phyloP scores from a whole-genome alignment of 1,140 invertebrate species.

The Lucilia sericata region DNA sequence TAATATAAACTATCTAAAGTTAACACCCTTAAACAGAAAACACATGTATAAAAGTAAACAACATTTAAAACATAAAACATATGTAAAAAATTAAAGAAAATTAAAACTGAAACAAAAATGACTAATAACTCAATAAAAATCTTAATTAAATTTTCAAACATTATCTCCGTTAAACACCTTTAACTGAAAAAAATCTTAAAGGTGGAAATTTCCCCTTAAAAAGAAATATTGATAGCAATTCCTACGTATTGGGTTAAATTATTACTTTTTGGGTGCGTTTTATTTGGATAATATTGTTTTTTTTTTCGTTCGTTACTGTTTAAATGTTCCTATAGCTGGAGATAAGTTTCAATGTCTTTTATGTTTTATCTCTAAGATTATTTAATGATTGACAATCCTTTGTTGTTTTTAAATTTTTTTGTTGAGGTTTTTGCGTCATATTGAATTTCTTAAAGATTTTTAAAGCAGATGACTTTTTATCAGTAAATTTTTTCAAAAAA shows the following conservation, averaged over 20 bases:
- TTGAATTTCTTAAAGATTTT: not conserved
- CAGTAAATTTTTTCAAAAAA: not conserved
- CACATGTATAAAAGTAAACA: too few relatives aligned
- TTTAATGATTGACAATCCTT: slow-evolving; percentile 16
- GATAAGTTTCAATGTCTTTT: slow-evolving; percentile 6
- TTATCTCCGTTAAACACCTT: not conserved
- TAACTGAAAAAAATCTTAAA: slow-evolving; percentile 5
- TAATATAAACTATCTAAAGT: too few relatives aligned
- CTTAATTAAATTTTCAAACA: not conserved
- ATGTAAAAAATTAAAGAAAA: not conserved
- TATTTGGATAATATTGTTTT: slow-evolving; percentile 14
- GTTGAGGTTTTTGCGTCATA: not conserved
- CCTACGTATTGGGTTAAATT: not conserved
- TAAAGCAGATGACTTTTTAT: not conserved
- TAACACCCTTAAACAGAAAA: too few relatives aligned
- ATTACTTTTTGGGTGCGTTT: not conserved
- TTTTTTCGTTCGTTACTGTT: not conserved
- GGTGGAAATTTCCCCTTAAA: not conserved
- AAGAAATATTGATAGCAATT: not conserved
- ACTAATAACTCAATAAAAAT: not conserved
- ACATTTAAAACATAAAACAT: too few relatives aligned
- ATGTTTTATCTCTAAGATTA: slow-evolving; percentile 5
- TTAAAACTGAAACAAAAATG: not conserved
- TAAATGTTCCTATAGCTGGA: not conserved
- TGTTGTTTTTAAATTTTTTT: slow-evolving; percentile 11